Evolutionary conservation across 2,888 invertebrate genomes (phyloP), one percentile per base, ranked within the genome.

Genomic region (Nomada ruficornis): DNA sequence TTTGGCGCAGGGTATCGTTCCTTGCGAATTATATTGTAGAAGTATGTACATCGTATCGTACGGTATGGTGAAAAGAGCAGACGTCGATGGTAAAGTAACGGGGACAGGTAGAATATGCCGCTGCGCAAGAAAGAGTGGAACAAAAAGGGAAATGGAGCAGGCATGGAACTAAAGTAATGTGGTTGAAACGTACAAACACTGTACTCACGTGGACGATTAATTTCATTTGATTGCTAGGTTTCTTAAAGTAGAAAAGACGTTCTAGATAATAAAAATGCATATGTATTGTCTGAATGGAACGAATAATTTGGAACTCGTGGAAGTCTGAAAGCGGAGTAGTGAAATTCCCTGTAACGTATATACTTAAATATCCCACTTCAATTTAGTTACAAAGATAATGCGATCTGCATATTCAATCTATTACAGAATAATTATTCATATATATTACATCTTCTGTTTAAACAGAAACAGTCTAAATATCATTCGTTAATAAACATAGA

Each of bases 141-240:
- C 18, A 47, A 70, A 60, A 52, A 23, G 60, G 60, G 18, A 71
- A 71, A 36, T 36, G 36, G 70, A 36, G 52, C 60, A 18, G 50
- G n/a, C 59, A 36, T 47, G 52, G 36, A 62, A 70, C 20, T 55
- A 64, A 55, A 44, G 26, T 54, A 54, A 23, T 52, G 15, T 36
- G 60, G 52, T 44, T 29, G 60, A 29, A 44, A 44, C 20, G 60
- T 11, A 15, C n/a, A 70, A 52, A 9, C 47, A 18, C 20, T 36
- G 50, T 52, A 42, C 36, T 71, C 47, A 15, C 20, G 2, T 0
- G 5, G 36, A 13, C 36, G 50, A 44, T 47, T 71, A 60, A 20
- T 52, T 71, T 36, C 29, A 52, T 69, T 69, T 26, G 55, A 44
- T 44, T 57, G 11, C 7, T 2, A 7, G 23, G 1, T 57, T 69